Conservation (phyloP, 2,113 vertebrate species). For the Pelusios castaneus region DNA sequence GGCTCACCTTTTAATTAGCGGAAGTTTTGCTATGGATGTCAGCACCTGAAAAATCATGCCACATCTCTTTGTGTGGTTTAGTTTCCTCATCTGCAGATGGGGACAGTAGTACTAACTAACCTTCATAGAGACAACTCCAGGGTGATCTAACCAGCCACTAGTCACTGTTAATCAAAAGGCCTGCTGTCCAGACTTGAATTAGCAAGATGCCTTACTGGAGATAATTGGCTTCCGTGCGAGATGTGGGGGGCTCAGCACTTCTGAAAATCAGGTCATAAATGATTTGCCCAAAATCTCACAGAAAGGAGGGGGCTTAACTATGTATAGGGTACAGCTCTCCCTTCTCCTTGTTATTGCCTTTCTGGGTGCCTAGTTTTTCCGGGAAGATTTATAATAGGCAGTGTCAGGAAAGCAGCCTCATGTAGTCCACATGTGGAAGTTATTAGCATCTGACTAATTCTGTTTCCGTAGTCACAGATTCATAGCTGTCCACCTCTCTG, state of each 20-base stretch:
- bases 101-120: not conserved
- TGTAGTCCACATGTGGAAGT: not conserved
- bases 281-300: not conserved
- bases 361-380: not conserved
- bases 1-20: constrained; percentile 68
- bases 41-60: not conserved
- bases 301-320: constrained; percentile 16
- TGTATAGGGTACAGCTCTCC: not conserved
- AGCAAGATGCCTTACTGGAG: constrained; percentile 30
- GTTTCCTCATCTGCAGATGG: not conserved
- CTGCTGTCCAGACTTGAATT: not conserved
- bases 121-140: not conserved
- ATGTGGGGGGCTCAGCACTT: not conserved
- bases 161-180: constrained; percentile 10
- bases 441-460: not conserved
- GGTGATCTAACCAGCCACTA: constrained; percentile 16
- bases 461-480: not conserved
- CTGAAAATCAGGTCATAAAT: not conserved
- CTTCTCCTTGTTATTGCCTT: not conserved
- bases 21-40: not conserved
- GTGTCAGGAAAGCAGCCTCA: not conserved
- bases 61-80: not conserved
- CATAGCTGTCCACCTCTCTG: not conserved
- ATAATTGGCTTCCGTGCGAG: constrained; percentile 19
- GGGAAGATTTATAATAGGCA: not conserved